Base-by-base conservation (phyloP, 2,888 invertebrate genomes). In the Drosophila nigritarsus region DNA sequence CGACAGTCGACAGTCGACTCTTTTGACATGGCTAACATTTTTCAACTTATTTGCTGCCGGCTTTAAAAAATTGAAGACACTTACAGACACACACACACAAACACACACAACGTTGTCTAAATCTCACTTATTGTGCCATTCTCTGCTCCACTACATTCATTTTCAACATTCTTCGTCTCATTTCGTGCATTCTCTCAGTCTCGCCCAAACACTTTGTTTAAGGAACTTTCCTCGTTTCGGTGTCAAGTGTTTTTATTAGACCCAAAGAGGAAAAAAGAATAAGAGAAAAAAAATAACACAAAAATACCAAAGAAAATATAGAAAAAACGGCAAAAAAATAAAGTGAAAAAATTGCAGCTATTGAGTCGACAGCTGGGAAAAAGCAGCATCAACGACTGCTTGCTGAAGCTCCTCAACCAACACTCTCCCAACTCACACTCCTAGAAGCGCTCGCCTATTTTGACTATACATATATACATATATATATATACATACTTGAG, bases 181-280 rank as follows among this genome's bases (percentile, higher is more conserved):
- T 70, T 71, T 71, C 48, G 56, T 48, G 56, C 40, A 34, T 24
- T 32, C 13, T 54, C 29, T 7, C 65, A 61, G 58, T 56, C 49
- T 67, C 55, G 29, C 58, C 32, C 64, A 60, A 66, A 55, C 75
- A 75, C 69, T 82, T 85, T 77, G 77, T 71, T 76, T 65, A 75
- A 75, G 82, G 53, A 84, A 84, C 80, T 82, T 80, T 78, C 60
- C 80, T 80, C 68, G 76, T 83, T 85, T 80, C 68, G 79, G 86
- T 84, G 86, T 85, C 83, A 84, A 84, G 86, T 85, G 83, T 75
- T 85, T 84, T 83, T 85, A 83, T 81, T 81, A 75, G 76, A 70
- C 65, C 45, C 64, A 60, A 60, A 65, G 68, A 54, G 59, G 36
- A 40, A 15, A n/a, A 80, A 55, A 56, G 30, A 27, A n/a, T 30